phyloP scores from a whole-genome alignment of 2,888 invertebrate species.

The Axea sp. region DNA sequence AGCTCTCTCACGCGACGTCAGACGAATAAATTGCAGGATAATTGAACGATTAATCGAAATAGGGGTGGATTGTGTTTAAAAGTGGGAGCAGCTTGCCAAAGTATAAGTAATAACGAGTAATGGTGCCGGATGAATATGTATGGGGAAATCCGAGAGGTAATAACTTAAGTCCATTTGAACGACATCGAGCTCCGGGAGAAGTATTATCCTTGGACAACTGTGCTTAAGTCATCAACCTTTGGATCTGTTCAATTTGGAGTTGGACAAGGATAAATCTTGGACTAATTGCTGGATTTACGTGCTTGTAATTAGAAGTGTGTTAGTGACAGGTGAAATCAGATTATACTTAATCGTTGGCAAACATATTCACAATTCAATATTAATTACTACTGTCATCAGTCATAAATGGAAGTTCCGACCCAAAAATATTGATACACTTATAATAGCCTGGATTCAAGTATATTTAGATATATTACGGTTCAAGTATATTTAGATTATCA shows the following conservation, averaged over 20 bases:
- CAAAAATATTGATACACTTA: too few relatives aligned
- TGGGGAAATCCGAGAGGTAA: constrained; percentile 8
- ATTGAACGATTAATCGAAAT: constrained; percentile 29
- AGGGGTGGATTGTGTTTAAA: constrained; percentile 2
- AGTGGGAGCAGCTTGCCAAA: constrained; percentile 1
- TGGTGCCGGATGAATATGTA: constrained; percentile 40
- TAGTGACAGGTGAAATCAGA: too few relatives aligned
- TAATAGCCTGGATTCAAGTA: too few relatives aligned
- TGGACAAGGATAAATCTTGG: constrained; percentile 12
- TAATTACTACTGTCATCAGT: too few relatives aligned
- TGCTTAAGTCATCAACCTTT: constrained; percentile 43
- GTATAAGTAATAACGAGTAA: constrained; percentile 30
- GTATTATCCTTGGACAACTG: constrained; percentile 36
- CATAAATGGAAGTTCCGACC: too few relatives aligned
- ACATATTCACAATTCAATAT: too few relatives aligned
- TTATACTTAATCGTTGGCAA: too few relatives aligned
- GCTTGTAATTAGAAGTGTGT: too few relatives aligned
- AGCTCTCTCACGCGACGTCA: background rate
- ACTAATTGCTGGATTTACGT: constrained; percentile 37
- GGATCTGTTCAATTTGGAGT: constrained; percentile 20
- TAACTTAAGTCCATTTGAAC: constrained; percentile 46
- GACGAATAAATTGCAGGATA: constrained; percentile 34
- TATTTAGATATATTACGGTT: too few relatives aligned
- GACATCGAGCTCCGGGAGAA: constrained; percentile 6
- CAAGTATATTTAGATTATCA: too few relatives aligned